Conservation (phyloP, 2,113 vertebrate genomes). For the Etheostoma cragini region DNA sequence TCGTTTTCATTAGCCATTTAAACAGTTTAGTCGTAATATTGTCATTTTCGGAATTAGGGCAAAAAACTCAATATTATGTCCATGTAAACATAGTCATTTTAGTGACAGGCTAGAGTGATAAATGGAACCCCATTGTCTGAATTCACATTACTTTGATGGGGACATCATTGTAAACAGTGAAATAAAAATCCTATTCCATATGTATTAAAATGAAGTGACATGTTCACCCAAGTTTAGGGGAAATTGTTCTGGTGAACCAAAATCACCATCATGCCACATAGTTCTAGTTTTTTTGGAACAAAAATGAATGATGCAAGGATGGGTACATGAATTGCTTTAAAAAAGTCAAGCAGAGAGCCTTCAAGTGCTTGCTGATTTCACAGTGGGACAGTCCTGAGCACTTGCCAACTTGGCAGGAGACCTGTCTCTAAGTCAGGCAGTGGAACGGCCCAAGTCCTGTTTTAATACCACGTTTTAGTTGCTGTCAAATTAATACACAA, state of each 20-base stretch:
- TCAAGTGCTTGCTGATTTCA: conserved; percentile 22
- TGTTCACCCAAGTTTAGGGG: neutral
- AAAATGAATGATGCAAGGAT: neutral
- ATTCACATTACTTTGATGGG: neutral
- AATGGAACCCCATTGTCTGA: neutral
- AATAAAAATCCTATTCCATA: neutral
- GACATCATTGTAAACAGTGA: neutral
- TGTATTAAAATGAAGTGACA: neutral
- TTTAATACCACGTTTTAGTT: too few relatives aligned
- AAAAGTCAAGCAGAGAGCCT: conserved; percentile 9
- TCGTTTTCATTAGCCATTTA: too few relatives aligned
- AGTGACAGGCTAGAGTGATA: conserved; percentile 15
- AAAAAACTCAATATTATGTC: too few relatives aligned
- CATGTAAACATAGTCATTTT: conserved; percentile 5
- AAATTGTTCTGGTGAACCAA: neutral
- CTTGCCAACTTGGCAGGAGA: neutral
- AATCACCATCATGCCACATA: neutral
- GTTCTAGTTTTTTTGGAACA: neutral
- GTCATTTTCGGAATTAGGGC: too few relatives aligned
- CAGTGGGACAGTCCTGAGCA: conserved; percentile 1
- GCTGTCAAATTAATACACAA: too few relatives aligned
- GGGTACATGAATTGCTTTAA: neutral
- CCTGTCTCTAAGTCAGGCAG: neutral
- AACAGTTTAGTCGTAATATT: too few relatives aligned
- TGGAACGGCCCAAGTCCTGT: too few relatives aligned